Percentiles rank a stretch among this genome's conserved stretches.
Evolutionary conservation across 2,113 vertebrate species (phyloP).

Genomic region (Aptenodytes patagonicus): DNA sequence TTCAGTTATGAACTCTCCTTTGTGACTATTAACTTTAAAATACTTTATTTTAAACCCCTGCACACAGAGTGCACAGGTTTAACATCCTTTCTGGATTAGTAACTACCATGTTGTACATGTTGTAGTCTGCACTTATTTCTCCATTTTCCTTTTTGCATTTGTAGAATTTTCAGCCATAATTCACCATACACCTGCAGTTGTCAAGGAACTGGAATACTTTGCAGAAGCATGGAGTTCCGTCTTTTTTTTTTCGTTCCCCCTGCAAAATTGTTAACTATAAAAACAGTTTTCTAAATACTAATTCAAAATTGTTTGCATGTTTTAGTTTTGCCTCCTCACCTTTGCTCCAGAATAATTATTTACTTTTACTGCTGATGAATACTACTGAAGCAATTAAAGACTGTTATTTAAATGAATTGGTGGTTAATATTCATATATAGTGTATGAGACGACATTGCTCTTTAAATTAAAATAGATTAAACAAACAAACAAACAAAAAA

Average conservation of each 20-base stretch:
- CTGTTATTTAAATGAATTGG: background rate
- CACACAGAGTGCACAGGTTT: background rate
- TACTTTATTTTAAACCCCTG: background rate
- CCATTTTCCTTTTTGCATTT: background rate
- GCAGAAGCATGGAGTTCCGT: background rate
- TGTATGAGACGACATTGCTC: background rate
- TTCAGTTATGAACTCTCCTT: background rate
- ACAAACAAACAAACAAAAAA: background rate
- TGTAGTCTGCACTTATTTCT: background rate
- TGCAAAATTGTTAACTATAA: background rate
- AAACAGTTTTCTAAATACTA: background rate
- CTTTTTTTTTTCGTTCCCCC: background rate
- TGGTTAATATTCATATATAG: background rate
- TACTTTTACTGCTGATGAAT: background rate
- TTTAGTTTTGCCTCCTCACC: background rate
- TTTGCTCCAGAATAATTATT: background rate
- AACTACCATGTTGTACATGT: background rate
- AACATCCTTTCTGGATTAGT: background rate
- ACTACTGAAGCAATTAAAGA: background rate
- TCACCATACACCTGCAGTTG: background rate
- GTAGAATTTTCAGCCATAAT: background rate
- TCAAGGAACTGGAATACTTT: background rate
- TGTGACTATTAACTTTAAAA: background rate
- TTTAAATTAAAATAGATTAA: background rate
- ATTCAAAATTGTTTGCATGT: background rate